Conservation (phyloP, 2,113 vertebrate genomes). For the Hydrolagus affinis region DNA sequence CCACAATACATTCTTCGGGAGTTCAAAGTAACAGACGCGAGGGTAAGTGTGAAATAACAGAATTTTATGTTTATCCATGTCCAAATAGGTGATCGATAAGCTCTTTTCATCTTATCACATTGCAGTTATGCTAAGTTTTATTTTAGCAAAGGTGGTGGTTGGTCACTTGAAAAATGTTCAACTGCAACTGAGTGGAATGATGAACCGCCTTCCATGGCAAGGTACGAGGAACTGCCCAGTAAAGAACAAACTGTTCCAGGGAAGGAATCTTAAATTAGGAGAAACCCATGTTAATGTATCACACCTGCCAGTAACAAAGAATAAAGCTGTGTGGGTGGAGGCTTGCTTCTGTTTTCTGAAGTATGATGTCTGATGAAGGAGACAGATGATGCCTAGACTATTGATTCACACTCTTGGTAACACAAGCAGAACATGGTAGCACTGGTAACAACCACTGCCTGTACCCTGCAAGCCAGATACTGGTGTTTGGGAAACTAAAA, state of each 20-base stretch:
- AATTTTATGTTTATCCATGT: not conserved
- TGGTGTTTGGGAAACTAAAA: not conserved
- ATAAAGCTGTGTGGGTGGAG: not conserved
- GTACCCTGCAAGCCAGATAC: not conserved
- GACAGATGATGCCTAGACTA: not conserved
- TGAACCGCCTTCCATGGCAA: not conserved
- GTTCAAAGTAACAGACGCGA: constrained; percentile 90
- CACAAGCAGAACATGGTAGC: not conserved
- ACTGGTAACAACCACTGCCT: not conserved
- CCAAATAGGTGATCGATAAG: not conserved
- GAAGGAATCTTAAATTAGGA: not conserved
- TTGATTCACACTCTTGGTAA: not conserved
- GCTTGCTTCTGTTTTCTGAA: not conserved
- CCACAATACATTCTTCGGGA: constrained; percentile 95
- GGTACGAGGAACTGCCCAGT: not conserved
- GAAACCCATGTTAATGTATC: not conserved
- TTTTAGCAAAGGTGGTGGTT: not conserved
- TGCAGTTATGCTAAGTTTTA: not conserved
- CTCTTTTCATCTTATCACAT: too few relatives aligned
- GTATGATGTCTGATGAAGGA: not conserved
- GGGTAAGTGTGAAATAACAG: constrained; percentile 60
- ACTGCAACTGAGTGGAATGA: not conserved
- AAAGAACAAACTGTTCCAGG: not conserved
- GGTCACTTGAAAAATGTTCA: not conserved
- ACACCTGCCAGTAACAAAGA: not conserved